Conservation (phyloP, 2,797 vertebrate species). For the Coregonus ussuriensis region DNA sequence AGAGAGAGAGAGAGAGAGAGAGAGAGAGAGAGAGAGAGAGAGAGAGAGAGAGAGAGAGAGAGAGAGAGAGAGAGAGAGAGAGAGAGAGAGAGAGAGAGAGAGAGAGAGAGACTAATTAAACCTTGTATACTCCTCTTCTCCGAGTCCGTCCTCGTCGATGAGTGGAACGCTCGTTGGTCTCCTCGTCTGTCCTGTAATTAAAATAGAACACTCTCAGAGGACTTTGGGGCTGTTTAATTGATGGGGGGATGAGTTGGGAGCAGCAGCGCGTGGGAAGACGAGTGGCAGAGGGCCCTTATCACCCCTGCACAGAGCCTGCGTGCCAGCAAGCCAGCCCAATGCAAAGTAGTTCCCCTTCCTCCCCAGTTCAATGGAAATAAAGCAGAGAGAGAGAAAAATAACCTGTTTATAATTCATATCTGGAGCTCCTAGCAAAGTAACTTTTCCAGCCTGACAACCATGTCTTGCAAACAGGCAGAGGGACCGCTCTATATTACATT, state of each 20-base stretch:
- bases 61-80: too few relatives aligned
- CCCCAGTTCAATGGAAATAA: slow-evolving; percentile 27
- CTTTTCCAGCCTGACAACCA: neutral
- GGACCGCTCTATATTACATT: too few relatives aligned
- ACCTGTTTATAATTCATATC: neutral
- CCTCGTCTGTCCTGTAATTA: slow-evolving; percentile 62
- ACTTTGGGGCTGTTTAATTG: slow-evolving; percentile 3
- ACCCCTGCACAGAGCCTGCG: slow-evolving; percentile 50
- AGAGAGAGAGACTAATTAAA: neutral
- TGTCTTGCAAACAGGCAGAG: neutral
- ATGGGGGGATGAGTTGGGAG: slow-evolving; percentile 46
- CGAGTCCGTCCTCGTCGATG: slow-evolving; percentile 16
- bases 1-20: too few relatives aligned
- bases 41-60: too few relatives aligned
- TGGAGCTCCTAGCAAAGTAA: neutral
- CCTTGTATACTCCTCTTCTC: slow-evolving; percentile 16
- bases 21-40: too few relatives aligned
- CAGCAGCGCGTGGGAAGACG: slow-evolving; percentile 47
- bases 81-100: too few relatives aligned
- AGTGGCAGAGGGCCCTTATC: slow-evolving; percentile 61
- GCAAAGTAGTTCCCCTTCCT: slow-evolving; percentile 18
- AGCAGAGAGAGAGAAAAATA: slow-evolving; percentile 2
- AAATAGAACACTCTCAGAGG: slow-evolving; percentile 57
- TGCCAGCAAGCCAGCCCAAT: slow-evolving; percentile 24
- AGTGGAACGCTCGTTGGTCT: slow-evolving; percentile 29